phyloP scores from a whole-genome alignment of 1,140 invertebrate species.

The Caerostris darwini region DNA sequence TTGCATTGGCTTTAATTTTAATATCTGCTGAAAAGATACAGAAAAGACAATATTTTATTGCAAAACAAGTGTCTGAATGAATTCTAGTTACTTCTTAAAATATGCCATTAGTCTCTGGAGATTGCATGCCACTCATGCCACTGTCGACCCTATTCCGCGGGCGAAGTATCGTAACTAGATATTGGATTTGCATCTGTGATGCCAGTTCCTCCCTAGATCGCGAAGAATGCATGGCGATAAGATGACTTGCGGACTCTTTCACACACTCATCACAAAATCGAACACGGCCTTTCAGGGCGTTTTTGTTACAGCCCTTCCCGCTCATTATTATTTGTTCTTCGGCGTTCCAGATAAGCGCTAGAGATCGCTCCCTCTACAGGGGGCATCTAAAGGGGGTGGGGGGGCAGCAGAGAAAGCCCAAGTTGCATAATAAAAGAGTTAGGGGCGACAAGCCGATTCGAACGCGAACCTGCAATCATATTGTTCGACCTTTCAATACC shows the following conservation, averaged over 20 bases:
- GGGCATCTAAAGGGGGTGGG: background rate
- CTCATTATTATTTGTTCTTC: slow-evolving; percentile 75
- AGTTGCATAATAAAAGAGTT: slow-evolving; percentile 53
- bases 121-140: background rate
- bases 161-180: slow-evolving; percentile 41
- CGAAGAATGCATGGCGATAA: slow-evolving; percentile 66
- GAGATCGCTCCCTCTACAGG: background rate
- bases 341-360: slow-evolving; percentile 48
- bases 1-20: too few species aligned
- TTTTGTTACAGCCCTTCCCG: slow-evolving; percentile 25
- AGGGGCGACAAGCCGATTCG: background rate
- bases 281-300: slow-evolving; percentile 15
- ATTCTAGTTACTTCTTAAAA: too few species aligned
- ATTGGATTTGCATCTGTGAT: slow-evolving; percentile 75
- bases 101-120: too few species aligned
- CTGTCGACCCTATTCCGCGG: background rate
- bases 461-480: slow-evolving; percentile 18
- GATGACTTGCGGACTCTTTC: slow-evolving; percentile 65
- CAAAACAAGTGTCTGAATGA: too few species aligned
- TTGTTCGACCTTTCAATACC: slow-evolving; percentile 72
- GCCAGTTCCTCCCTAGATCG: slow-evolving; percentile 48
- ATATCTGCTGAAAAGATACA: too few species aligned
- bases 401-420: background rate
- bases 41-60: too few species aligned
- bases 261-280: slow-evolving; percentile 75